phyloP scores from a whole-genome alignment of 2,113 vertebrate genomes.

The Xenopus borealis region DNA sequence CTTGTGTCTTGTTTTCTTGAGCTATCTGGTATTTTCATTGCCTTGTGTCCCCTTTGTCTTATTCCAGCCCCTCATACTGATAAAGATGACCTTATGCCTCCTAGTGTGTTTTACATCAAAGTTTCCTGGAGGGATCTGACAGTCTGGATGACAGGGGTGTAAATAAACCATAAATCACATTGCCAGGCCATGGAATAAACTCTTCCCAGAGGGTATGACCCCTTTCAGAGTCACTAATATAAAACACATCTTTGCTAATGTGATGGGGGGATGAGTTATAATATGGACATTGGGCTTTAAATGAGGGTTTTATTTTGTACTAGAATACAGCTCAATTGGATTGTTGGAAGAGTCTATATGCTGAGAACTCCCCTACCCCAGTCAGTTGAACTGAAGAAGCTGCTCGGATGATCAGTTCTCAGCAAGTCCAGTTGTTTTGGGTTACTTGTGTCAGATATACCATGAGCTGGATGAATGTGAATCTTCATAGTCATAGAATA shows the following conservation, averaged over 20 bases:
- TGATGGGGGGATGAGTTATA: constrained; percentile 23
- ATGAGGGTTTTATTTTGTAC: constrained; percentile 55
- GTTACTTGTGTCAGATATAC: no score
- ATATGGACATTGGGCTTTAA: constrained; percentile 47
- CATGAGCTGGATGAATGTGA: no score
- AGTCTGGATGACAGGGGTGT: constrained; percentile 71
- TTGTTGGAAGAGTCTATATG: no score
- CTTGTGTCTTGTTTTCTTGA: no score
- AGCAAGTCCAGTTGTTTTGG: no score
- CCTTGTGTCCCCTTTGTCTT: constrained; percentile 52
- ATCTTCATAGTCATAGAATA: no score
- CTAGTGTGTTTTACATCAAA: constrained; percentile 80
- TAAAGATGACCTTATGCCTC: constrained; percentile 68
- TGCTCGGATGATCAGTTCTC: no score
- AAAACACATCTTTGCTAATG: constrained; percentile 72
- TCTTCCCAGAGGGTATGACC: constrained; percentile 73
- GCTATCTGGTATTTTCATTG: constrained; percentile 1
- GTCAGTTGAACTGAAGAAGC: no score
- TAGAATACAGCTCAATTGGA: constrained; percentile 45
- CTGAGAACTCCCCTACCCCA: no score
- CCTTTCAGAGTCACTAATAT: constrained; percentile 76
- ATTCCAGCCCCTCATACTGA: constrained; percentile 63
- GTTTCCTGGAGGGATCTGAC: constrained; percentile 70
- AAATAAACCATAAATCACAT: constrained; percentile 83
- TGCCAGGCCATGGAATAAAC: constrained; percentile 65